phyloP scores from a whole-genome alignment of 2,888 invertebrate genomes.

The Spisula solida region DNA sequence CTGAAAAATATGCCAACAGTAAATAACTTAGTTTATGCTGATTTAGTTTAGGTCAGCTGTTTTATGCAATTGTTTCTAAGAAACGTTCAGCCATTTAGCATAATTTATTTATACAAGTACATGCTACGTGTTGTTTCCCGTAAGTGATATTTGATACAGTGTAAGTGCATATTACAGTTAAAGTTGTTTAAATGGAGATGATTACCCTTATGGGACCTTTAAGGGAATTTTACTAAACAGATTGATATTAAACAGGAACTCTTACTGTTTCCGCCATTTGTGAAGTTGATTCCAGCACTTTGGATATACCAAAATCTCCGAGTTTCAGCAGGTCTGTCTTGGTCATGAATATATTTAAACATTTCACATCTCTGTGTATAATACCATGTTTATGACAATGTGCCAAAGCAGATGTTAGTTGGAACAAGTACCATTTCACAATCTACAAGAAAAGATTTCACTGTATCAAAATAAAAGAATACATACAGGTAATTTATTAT shows the following conservation, averaged over 20 bases:
- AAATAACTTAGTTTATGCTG: background rate
- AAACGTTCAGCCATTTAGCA: too few species aligned
- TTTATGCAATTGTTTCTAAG: too few species aligned
- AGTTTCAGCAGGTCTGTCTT: slow-evolving; percentile 86
- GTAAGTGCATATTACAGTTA: too few species aligned
- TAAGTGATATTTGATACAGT: too few species aligned
- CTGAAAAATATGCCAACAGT: slow-evolving; percentile 71
- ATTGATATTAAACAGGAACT: background rate
- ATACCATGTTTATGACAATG: slow-evolving; percentile 87
- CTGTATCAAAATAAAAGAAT: too few species aligned
- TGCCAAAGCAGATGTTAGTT: slow-evolving; percentile 84
- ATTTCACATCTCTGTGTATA: slow-evolving; percentile 87
- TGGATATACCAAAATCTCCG: slow-evolving; percentile 88
- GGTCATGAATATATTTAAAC: slow-evolving; percentile 87
- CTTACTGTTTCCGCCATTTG: slow-evolving; percentile 86
- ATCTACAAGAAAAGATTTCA: slow-evolving; percentile 70
- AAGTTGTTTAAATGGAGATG: too few species aligned
- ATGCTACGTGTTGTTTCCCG: too few species aligned
- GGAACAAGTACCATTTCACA: slow-evolving; percentile 87
- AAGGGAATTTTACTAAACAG: too few species aligned
- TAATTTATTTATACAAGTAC: too few species aligned
- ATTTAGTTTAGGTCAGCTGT: too few species aligned
- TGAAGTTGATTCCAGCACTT: slow-evolving; percentile 83
- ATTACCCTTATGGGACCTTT: too few species aligned
- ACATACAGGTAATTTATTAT: too few species aligned